A percentile compares a stretch with the other conserved stretches of the same genome.
These are phyloP conservation scores for Battus philenor DNA, from an alignment of 1,140 invertebrate species.

Conservation along the genomic window DNA sequence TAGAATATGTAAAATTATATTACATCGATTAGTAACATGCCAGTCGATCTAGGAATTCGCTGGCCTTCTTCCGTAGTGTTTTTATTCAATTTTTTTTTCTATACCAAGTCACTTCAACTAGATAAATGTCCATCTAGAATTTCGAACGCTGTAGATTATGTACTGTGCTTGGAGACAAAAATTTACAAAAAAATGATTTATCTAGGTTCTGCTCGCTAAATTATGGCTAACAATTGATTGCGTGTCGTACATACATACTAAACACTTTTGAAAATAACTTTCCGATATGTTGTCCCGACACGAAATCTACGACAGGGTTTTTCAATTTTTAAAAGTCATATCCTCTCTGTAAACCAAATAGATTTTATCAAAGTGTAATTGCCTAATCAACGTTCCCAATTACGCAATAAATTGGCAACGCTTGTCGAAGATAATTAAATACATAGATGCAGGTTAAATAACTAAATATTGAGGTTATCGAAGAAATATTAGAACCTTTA, in stretches of 20 bases:
- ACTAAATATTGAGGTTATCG: conserved; percentile 49
- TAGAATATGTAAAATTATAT: too few relatives aligned
- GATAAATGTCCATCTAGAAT: too few relatives aligned
- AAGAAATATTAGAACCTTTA: too few relatives aligned
- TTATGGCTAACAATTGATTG: conserved; percentile 37
- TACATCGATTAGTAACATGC: too few relatives aligned
- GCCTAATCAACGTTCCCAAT: conserved; percentile 8
- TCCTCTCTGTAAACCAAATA: background rate
- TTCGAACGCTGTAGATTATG: too few relatives aligned
- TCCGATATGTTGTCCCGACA: conserved; percentile 41
- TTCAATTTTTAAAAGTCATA: conserved; percentile 13
- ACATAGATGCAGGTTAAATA: conserved; percentile 32
- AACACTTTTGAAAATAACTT: conserved; percentile 22
- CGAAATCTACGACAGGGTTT: conserved; percentile 28
- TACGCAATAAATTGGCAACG: conserved; percentile 4
- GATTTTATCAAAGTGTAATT: conserved; percentile 2
- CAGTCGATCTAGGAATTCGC: too few relatives aligned
- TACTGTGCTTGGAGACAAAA: too few relatives aligned
- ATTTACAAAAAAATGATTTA: too few relatives aligned
- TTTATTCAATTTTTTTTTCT: too few relatives aligned
- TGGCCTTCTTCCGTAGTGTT: too few relatives aligned
- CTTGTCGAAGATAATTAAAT: conserved; percentile 42
- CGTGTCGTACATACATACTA: conserved; percentile 55
- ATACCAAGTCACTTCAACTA: too few relatives aligned
- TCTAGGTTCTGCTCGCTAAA: conserved; percentile 26